These are phyloP conservation scores for Pimpla rufipes DNA, from an alignment of 2,888 invertebrate species.

Conservation along the genomic window DNA sequence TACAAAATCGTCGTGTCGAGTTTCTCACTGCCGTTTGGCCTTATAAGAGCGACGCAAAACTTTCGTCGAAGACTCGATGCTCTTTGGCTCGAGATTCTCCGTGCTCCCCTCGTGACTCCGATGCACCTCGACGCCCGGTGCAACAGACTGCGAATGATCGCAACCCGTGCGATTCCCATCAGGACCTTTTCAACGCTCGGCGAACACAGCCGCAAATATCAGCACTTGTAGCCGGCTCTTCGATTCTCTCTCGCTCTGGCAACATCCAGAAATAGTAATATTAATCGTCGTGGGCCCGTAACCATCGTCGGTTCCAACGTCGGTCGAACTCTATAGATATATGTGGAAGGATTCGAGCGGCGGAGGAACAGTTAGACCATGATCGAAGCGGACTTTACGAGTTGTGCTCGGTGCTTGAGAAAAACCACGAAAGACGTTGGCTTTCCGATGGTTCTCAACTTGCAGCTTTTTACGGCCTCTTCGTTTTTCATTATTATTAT, in stretches of 20 bases:
- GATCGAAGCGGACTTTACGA: slow-evolving; percentile 16
- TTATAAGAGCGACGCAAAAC: slow-evolving; percentile 21
- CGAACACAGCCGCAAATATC: slow-evolving; percentile 35
- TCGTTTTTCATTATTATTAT: background rate
- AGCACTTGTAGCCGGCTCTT: slow-evolving; percentile 15
- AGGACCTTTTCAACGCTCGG: slow-evolving; percentile 28
- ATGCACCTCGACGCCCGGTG: slow-evolving; percentile 18
- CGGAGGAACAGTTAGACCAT: slow-evolving; percentile 12
- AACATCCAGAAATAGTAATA: slow-evolving; percentile 47
- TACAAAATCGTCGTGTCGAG: background rate
- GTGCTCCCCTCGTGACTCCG: slow-evolving; percentile 12
- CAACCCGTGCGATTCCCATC: slow-evolving; percentile 25
- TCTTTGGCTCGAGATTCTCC: background rate
- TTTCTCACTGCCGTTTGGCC: background rate
- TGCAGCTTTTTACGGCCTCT: background rate
- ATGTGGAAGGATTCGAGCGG: background rate
- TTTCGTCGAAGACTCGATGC: slow-evolving; percentile 20
- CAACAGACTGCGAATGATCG: slow-evolving; percentile 28
- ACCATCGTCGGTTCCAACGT: slow-evolving; percentile 15
- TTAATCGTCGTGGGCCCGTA: slow-evolving; percentile 26
- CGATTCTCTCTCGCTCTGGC: background rate
- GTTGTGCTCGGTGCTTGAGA: background rate
- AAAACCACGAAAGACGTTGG: slow-evolving; percentile 16
- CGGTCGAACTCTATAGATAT: background rate
- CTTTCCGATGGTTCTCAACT: slow-evolving; percentile 15